Conservation (phyloP, 37 sponge, comb jelly and placozoan species). For the Tethya wilhelma region DNA sequence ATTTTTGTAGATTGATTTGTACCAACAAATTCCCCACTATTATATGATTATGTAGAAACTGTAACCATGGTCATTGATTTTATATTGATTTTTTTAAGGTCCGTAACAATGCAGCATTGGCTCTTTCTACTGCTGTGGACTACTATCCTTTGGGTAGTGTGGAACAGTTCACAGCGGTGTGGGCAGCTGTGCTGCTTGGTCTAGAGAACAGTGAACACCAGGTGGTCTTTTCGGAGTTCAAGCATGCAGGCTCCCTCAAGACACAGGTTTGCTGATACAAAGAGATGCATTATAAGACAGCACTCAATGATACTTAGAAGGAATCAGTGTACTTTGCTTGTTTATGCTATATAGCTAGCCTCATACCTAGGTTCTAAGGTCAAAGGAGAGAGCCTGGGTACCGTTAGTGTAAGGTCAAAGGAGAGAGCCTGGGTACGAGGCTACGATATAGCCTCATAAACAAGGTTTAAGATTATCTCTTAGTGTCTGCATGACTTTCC, state of each 20-base stretch:
- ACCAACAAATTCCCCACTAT: not conserved
- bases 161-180: slow-evolving; percentile 25
- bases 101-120: slow-evolving; percentile 61
- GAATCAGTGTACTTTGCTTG: too few species aligned
- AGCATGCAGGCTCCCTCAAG: slow-evolving; percentile 41
- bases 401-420: too few species aligned
- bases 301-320: not conserved
- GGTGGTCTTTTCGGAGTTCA: slow-evolving; percentile 66
- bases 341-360: too few species aligned
- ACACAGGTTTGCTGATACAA: slow-evolving; percentile 22
- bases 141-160: too few species aligned
- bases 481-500: not conserved
- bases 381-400: too few species aligned
- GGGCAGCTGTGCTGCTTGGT: slow-evolving; percentile 28
- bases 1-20: not conserved
- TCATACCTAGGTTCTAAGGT: too few species aligned
- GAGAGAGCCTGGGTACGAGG: too few species aligned
- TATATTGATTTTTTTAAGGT: slow-evolving; percentile 27
- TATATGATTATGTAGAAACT: not conserved
- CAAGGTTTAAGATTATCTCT: not conserved
- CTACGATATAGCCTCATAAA: too few species aligned
- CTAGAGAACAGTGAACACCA: slow-evolving; percentile 49
- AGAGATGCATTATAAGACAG: not conserved
- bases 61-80: not conserved
- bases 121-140: slow-evolving; percentile 31